Base-by-base conservation (phyloP, 2,888 invertebrate species). In the Salpingus planirostris region DNA sequence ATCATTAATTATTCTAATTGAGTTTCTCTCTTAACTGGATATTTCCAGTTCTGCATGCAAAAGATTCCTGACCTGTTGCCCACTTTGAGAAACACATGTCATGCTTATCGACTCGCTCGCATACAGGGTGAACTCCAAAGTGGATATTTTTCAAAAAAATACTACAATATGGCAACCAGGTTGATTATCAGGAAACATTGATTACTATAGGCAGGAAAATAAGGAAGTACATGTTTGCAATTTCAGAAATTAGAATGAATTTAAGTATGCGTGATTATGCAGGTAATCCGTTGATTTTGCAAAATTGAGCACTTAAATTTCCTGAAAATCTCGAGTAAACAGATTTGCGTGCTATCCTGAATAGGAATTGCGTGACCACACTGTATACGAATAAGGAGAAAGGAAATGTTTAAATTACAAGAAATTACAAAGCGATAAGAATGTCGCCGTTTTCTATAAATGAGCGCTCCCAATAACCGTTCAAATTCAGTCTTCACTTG, bases 21-120 rank as follows among this genome's bases (percentile, higher is more conserved):
- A 46, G 37, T 49, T 50, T 50, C 45, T 44, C 36, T 41, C 24
- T n/a, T 26, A 51, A 52, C 54, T 49, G 49, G 54, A 42, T 44
- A 51, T 50, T 44, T 44, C 54, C 50, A 50, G 54, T 47, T 54
- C 29, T 15, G 11, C 31, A 26, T 15, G 15, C 27, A n/a, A n/a
- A 40, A 38, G 32, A 35, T 38, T 34, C 38, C 24, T 50, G 50
- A 51, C 52, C 52, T 46, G 47, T 31, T 50, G 49, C 41, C 47
- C 46, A 39, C 36, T 38, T 40, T 26, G 18, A 13, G 21, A 7
- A 36, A 33, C 15, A 25, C 27, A 38, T 27, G 30, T 29, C 22
- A 31, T 33, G 22, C 5, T 13, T 21, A 18, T 33, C n/a, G n/a
- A 31, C 28, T 22, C 23, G n/a, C 13, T 15, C 24, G 22, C 27